Base-by-base conservation (phyloP, 1,140 invertebrate species). In the Calosoma granatense region DNA sequence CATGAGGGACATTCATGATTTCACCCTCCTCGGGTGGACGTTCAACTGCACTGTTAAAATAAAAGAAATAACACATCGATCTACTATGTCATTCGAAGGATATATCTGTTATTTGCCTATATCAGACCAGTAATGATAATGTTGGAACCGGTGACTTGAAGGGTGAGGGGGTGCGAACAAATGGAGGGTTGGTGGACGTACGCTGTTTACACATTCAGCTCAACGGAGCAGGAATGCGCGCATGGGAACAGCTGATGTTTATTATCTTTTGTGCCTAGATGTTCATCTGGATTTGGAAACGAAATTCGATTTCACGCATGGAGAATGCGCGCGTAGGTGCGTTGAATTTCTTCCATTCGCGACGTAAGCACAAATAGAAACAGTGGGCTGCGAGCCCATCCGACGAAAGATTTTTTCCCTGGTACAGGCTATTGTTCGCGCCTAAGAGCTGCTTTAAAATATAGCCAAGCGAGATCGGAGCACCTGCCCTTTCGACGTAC, bases 271-370 rank as follows among this genome's bases (percentile, higher is more conserved):
- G 41, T 47, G 9, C 9, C 6, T 3, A 11, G 41, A 47, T 47
- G 41, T 47, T 47, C 41, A 47, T 47, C 41, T 6, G 41, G 41
- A 47, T 47, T 9, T 17, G 41, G 17, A 17, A 11, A 9, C 15
- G 41, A 47, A 47, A 47, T 47, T 47, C 41, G 41, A 47, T 47
- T 47, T 47, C 41, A 47, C 41, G 41, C 41, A 47, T 47, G 41
- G 41, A 9, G 41, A 47, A 9, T 12, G 17, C 41, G 26, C 17
- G 41, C 41, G 41, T 11, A 47, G 9, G 9, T 47, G 41, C 17
- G 17, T 47, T 47, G 41, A 47, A 47, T 47, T 12, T 47, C 41
- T 47, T 47, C 6, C 15, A 11, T 47, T 47, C 17, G 41, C 15
- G 6, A 12, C 14, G 26, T 30, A 30, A 30, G 26, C 26, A 14